Percentiles rank a stretch among this genome's conserved stretches.
Evolutionary conservation across 2,797 vertebrate genomes (phyloP).

Genomic region (Cuculus canorus): DNA sequence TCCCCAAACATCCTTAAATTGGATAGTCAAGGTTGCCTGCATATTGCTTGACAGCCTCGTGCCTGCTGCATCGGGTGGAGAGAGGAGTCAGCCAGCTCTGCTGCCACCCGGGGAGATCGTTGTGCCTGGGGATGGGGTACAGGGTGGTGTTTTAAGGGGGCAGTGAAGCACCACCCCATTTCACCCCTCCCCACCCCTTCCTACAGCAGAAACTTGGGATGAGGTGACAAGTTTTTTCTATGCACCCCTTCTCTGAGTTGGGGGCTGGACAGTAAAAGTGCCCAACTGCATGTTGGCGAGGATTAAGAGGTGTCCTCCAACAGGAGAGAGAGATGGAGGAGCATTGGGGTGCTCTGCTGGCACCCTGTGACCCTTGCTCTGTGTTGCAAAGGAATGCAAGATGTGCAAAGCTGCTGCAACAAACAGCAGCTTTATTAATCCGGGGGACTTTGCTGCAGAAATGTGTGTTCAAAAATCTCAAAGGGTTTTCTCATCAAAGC

Average conservation of each 20-base stretch:
- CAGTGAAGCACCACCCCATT: too few species aligned
- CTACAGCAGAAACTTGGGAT: background rate
- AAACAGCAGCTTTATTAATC: background rate
- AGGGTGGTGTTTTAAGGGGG: too few species aligned
- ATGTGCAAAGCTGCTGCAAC: background rate
- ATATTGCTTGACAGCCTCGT: background rate
- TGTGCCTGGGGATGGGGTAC: background rate
- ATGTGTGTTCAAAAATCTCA: background rate
- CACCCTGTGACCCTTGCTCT: background rate
- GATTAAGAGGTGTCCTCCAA: accelerated
- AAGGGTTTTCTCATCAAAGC: background rate
- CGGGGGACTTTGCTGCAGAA: background rate
- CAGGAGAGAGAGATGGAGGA: background rate
- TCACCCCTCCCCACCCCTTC: background rate
- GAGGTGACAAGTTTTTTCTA: background rate
- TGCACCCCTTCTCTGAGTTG: background rate
- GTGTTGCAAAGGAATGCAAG: background rate
- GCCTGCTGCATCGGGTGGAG: background rate
- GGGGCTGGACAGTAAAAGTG: background rate
- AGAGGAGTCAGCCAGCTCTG: background rate
- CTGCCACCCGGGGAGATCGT: background rate
- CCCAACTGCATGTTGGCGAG: accelerated
- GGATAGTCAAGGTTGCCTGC: background rate
- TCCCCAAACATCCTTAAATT: background rate
- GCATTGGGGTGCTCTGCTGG: background rate